These are phyloP conservation scores for Sinelater perroti DNA, from an alignment of 2,888 invertebrate genomes.

Conservation along the genomic window DNA sequence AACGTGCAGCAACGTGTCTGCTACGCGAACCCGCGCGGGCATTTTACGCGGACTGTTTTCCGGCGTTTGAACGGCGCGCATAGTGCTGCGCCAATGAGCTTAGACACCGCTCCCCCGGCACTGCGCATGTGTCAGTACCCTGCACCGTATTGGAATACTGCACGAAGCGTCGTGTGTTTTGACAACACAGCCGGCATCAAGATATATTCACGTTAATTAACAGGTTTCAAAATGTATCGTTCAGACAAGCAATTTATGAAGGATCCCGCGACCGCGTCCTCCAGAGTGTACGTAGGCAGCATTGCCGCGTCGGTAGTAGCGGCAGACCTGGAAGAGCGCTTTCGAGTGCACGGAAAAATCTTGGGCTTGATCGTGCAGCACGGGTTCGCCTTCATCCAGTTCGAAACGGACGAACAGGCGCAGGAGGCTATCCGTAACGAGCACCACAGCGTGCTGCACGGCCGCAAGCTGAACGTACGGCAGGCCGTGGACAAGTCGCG, in stretches of 20 bases:
- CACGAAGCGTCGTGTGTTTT: too few relatives aligned
- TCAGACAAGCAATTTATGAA: slow-evolving; percentile 67
- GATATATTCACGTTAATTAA: too few relatives aligned
- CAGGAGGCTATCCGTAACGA: slow-evolving; percentile 77
- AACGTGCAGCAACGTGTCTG: too few relatives aligned
- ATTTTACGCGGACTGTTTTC: too few relatives aligned
- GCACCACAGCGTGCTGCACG: slow-evolving; percentile 75
- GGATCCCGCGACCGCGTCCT: slow-evolving; percentile 77
- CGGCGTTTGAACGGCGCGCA: too few relatives aligned
- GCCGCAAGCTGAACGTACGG: slow-evolving; percentile 73
- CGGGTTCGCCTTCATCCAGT: slow-evolving; percentile 90
- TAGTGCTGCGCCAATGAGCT: too few relatives aligned
- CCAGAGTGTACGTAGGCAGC: slow-evolving; percentile 84
- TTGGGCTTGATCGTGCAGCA: slow-evolving; percentile 75
- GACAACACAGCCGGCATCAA: too few relatives aligned
- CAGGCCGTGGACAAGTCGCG: slow-evolving; percentile 65
- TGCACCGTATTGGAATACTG: too few relatives aligned
- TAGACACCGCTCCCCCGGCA: too few relatives aligned
- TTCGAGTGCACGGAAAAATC: slow-evolving; percentile 76
- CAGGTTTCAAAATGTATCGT: slow-evolving; percentile 57
- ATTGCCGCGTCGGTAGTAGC: slow-evolving; percentile 69
- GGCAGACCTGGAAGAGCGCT: slow-evolving; percentile 77
- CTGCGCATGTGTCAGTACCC: too few relatives aligned
- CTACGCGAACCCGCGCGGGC: too few relatives aligned
- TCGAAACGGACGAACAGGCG: slow-evolving; percentile 77